These are phyloP conservation scores for Pipistrellus nathusii DNA, from an alignment of 2,797 vertebrate genomes.

Conservation along the genomic window DNA sequence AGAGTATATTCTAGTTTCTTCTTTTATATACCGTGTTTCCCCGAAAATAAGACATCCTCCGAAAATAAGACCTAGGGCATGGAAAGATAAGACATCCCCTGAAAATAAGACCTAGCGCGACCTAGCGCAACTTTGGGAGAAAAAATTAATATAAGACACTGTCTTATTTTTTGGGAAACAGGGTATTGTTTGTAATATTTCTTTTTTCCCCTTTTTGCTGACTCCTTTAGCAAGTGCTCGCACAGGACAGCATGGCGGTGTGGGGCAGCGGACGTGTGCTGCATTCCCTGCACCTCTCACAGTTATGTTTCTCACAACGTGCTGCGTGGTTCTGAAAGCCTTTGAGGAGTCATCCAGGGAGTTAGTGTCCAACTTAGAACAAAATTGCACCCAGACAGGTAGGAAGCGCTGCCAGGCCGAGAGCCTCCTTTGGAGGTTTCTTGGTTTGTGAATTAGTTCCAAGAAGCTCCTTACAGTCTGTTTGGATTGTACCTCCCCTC, in stretches of 20 bases:
- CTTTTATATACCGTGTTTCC: no score
- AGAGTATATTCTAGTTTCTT: neutral
- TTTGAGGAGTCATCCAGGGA: neutral
- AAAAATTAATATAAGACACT: no score
- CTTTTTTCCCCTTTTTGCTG: neutral
- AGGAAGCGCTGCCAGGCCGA: neutral
- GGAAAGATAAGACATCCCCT: no score
- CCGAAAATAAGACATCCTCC: no score
- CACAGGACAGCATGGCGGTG: neutral
- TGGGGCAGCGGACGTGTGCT: neutral
- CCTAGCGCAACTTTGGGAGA: no score
- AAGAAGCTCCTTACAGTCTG: neutral
- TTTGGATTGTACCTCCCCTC: neutral
- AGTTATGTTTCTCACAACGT: neutral
- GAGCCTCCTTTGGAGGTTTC: neutral
- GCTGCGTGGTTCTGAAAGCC: neutral
- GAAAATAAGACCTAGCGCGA: no score
- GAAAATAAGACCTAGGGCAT: no score
- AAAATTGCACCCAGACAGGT: neutral
- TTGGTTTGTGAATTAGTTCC: conserved; percentile 26
- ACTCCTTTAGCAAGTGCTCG: neutral
- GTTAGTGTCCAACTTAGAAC: neutral
- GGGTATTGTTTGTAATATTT: neutral
- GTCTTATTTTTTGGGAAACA: no score
- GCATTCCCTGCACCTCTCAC: neutral